phyloP scores from a whole-genome alignment of 2,113 vertebrate genomes.

The Alligator sinensis region DNA sequence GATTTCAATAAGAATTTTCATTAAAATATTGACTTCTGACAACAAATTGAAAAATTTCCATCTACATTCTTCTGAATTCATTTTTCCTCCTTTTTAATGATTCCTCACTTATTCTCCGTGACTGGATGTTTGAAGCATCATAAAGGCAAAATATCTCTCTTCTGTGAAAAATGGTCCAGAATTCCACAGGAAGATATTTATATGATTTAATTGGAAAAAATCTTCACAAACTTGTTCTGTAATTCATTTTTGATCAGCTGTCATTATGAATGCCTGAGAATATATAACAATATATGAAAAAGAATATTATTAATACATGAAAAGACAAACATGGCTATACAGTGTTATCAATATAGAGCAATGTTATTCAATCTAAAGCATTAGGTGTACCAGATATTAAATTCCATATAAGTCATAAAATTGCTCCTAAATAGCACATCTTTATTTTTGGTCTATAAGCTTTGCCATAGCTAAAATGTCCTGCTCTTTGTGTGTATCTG shows the following conservation, averaged over 20 bases:
- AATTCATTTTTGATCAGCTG: neutral
- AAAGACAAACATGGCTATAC: rapidly evolving
- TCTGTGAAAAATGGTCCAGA: neutral
- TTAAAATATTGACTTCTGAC: too few relatives aligned
- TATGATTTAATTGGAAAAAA: neutral
- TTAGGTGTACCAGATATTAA: neutral
- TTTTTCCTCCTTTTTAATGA: rapidly evolving
- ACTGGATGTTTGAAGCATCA: neutral
- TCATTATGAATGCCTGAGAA: neutral
- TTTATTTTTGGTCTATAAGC: neutral
- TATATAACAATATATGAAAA: neutral
- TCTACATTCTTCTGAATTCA: neutral
- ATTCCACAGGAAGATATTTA: neutral
- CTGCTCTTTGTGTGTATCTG: neutral
- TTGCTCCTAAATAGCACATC: too few relatives aligned
- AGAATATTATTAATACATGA: neutral
- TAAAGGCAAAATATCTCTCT: rapidly evolving
- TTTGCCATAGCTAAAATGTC: neutral
- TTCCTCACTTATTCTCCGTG: neutral
- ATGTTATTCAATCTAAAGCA: neutral
- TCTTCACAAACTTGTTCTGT: neutral
- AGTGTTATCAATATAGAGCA: neutral
- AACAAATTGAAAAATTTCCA: neutral
- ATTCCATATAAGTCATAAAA: neutral
- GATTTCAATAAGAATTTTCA: neutral